Conservation (phyloP, 2,888 invertebrate genomes). For the Theodoxus fluviatilis region DNA sequence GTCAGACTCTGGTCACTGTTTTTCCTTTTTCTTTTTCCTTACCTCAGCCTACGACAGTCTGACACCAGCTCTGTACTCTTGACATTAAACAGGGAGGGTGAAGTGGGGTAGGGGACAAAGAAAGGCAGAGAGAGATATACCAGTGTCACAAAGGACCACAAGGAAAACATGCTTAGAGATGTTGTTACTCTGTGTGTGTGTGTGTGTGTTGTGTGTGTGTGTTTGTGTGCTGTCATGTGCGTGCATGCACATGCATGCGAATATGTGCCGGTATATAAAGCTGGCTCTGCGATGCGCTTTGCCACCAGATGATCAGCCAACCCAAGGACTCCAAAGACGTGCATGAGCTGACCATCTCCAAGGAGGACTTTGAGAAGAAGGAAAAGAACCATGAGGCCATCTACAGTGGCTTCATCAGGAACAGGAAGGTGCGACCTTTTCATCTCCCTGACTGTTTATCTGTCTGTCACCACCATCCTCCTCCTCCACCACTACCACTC, state of each 20-base stretch:
- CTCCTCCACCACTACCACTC: too few species aligned
- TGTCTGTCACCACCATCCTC: too few species aligned
- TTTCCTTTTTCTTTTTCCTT: too few species aligned
- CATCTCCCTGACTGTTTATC: too few species aligned
- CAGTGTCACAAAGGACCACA: too few species aligned
- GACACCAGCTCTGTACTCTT: too few species aligned
- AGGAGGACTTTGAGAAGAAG: constrained; percentile 64
- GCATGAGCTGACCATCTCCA: constrained; percentile 64
- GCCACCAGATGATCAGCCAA: constrained; percentile 62
- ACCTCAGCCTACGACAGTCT: too few species aligned
- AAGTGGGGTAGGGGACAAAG: too few species aligned
- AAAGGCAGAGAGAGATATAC: too few species aligned
- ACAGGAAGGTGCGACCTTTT: constrained; percentile 56
- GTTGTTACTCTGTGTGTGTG: not conserved
- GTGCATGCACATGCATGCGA: not conserved
- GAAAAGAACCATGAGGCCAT: constrained; percentile 63
- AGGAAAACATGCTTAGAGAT: too few species aligned
- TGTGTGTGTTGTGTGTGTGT: not conserved
- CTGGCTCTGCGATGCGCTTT: not conserved
- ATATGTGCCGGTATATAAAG: not conserved
- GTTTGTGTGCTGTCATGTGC: not conserved
- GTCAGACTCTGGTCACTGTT: too few species aligned
- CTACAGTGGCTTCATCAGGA: constrained; percentile 63
- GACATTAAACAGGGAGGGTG: too few species aligned
- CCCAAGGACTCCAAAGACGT: constrained; percentile 60